Conservation (phyloP, 2,797 vertebrate genomes). For the Xenentodon cancila region DNA sequence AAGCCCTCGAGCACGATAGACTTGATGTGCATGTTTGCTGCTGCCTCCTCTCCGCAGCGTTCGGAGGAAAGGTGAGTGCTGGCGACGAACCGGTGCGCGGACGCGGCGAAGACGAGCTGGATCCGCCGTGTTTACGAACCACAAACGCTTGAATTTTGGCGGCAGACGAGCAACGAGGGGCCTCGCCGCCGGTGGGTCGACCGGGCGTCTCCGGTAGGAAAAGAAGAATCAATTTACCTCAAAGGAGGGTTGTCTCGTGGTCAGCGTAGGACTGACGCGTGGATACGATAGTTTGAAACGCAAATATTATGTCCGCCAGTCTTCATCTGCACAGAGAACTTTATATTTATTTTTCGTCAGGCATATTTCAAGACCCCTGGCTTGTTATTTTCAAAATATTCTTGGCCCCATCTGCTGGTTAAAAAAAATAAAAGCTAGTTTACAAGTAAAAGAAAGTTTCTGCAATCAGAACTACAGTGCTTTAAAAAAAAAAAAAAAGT, state of each 20-base stretch:
- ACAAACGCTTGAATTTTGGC: conserved; percentile 82
- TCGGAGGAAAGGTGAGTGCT: background rate
- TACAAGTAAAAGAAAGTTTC: no score
- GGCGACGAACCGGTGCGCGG: no score
- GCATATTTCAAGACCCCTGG: conserved; percentile 36
- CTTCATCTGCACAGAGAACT: background rate
- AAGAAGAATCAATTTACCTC: no score
- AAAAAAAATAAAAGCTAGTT: no score
- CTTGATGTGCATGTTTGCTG: conserved; percentile 90
- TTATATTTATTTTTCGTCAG: conserved; percentile 37
- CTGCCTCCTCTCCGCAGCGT: background rate
- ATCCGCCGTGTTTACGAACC: conserved; percentile 38
- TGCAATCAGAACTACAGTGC: no score
- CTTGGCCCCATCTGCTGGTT: no score
- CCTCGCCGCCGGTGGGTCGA: background rate
- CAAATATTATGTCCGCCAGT: fast-evolving
- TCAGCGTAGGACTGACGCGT: no score
- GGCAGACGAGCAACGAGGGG: conserved; percentile 60
- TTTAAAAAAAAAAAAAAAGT: no score
- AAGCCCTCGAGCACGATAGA: conserved; percentile 94
- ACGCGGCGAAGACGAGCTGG: no score
- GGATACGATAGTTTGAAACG: fast-evolving
- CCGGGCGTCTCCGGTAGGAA: no score
- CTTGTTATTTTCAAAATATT: no score
- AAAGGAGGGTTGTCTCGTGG: no score